Base-by-base conservation (phyloP, 2,888 invertebrate species). In the Pristionchus fissidentatus region DNA sequence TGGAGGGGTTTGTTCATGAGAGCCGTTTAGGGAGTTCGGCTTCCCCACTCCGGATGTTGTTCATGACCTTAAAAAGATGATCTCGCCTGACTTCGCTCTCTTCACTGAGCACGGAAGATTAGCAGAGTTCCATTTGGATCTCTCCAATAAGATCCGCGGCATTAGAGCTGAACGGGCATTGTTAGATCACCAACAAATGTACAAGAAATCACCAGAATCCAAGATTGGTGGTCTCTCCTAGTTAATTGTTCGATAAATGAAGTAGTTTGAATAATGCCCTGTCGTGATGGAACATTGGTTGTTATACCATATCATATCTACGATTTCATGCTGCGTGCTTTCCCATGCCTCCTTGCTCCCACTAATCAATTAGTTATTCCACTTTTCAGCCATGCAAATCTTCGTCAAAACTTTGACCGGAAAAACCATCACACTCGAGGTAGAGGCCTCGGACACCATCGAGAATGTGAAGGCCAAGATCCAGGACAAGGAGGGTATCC, bases 391-490 rank as follows among this genome's bases (percentile, higher is more conserved):
- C 32, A 97, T 97, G 97, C 97, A 98, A 95, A 97, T 98, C 94
- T 98, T 97, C 93, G 97, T 97, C 88, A 97, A 97, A 94, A 97
- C 97, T 90, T 94, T 97, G 78, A 96, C 96, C 92, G 96, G 96
- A 92, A 97, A 97, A 94, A 97, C 97, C 83, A 91, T 91, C 87
- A 91, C 91, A 52, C 86, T 91, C 35, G 90, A 90, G 80, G 90
- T 90, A 66, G 90, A 90, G 84, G 89, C 89, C 13, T 91, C 91
- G 29, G 90, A 90, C 87, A 90, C 90, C 82, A 91, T 90, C 83
- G 90, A 90, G 82, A 90, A 90, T 80, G 91, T 90, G 55, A 90
- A 90, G 86, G 90, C 90, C 86, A 90, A 90, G 87, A 90, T 90
- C 85, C 90, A 90, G 83, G 90, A 91, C 85, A 90, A 90, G 87